Evolutionary conservation across 2,113 vertebrate genomes (phyloP), one percentile per base, ranked within the genome.

Genomic region (Sakesphorus luctuosus): DNA sequence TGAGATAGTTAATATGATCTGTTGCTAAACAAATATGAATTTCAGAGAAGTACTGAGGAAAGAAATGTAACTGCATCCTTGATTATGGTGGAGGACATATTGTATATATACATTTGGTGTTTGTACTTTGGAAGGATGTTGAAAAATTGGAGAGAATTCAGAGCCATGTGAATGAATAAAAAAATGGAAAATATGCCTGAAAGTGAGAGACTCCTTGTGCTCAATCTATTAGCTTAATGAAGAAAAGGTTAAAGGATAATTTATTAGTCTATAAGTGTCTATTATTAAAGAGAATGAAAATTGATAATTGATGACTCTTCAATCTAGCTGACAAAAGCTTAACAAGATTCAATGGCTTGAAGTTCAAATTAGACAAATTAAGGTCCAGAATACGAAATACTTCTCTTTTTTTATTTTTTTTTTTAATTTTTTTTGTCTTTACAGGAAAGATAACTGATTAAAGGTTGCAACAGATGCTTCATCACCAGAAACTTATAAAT

Each of bases 241-340:
- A 94, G 85, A 95, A 95, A 96, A 97, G 90, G 94, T 96, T 97
- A 96, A 95, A 90, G 94, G 90, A 96, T 96, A 94, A 97, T 95
- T 96, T 94, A 97, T 96, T 94, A 95, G 93, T 88, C 94, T 95
- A 69, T 96, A 91, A 96, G 93, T 89, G 76, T 89, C 90, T 96
- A 94, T 95, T 97, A 96, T 94, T 95, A 93, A 94, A 93, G 96
- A 90, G 92, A 95, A 96, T 86, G 80, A 80, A 93, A 96, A 96
- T 90, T 95, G 94, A 65, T 96, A 94, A 96, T 92, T 95, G 90
- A 96, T 96, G 88, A 93, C 85, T 94, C 78, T 82, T 96, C 93
- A 94, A 92, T 94, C 93, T 90, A 96, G 90, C 92, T 95, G 96
- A 95, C 85, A 96, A 96, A 96, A 85, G 65, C 86, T 95, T 96